phyloP scores from a whole-genome alignment of 2,888 invertebrate species.

The Scaptomyza cyrtandrae region DNA sequence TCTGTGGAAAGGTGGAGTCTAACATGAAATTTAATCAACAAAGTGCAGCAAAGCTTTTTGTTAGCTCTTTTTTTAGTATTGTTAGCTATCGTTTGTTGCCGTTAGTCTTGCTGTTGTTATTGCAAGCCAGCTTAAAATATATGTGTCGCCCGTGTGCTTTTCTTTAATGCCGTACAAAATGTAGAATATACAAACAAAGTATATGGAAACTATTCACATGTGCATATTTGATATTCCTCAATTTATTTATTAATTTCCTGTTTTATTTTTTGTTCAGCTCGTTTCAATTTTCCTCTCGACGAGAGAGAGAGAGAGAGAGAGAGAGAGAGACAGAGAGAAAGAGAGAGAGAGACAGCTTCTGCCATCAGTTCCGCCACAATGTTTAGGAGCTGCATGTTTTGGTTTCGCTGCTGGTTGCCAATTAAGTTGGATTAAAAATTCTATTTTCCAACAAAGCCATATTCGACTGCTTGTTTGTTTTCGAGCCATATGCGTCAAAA shows the following conservation, averaged over 20 bases:
- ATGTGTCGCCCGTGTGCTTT: conserved; percentile 66
- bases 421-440: conserved; percentile 80
- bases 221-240: conserved; percentile 46
- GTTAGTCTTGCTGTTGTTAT: conserved; percentile 28
- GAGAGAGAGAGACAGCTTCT: conserved; percentile 8
- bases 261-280: conserved; percentile 3
- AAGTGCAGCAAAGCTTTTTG: conserved; percentile 67
- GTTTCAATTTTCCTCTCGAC: too few relatives aligned
- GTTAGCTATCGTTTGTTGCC: conserved; percentile 13
- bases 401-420: conserved; percentile 48
- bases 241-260: conserved; percentile 70
- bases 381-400: conserved; percentile 32
- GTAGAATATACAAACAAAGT: not conserved
- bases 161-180: conserved; percentile 37
- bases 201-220: conserved; percentile 23
- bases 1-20: conserved; percentile 50
- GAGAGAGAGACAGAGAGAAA: too few relatives aligned
- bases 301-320: not conserved
- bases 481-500: conserved; percentile 60
- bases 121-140: conserved; percentile 51
- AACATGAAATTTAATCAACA: conserved; percentile 75
- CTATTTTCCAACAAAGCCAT: conserved; percentile 67
- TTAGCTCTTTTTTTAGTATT: conserved; percentile 37
- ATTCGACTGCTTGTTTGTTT: conserved; percentile 40
- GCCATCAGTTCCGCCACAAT: conserved; percentile 35